phyloP scores from a whole-genome alignment of 2,797 vertebrate species.

The Rhynchonycteris naso region DNA sequence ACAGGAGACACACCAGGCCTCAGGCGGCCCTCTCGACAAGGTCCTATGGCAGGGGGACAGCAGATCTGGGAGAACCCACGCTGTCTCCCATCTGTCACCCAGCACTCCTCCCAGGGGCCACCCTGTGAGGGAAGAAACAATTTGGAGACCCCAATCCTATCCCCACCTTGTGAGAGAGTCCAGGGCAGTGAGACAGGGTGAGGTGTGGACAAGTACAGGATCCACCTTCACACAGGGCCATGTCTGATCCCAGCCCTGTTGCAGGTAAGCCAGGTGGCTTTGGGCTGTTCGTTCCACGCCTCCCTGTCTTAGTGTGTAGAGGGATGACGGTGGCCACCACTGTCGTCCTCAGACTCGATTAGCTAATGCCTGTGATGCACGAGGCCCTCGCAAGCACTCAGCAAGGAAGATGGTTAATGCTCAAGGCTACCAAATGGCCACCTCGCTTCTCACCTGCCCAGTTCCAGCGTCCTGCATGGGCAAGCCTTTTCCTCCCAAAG shows the following conservation, averaged over 20 bases:
- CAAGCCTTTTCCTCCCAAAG: not conserved
- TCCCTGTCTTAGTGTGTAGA: accelerated
- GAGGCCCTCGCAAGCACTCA: accelerated
- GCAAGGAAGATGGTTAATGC: accelerated
- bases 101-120: not conserved
- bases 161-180: not conserved
- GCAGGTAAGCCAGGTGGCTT: accelerated
- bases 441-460: not conserved
- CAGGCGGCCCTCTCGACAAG: not conserved
- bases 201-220: accelerated
- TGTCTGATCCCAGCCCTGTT: accelerated
- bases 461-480: not conserved
- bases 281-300: accelerated
- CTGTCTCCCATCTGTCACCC: accelerated
- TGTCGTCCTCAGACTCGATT: accelerated
- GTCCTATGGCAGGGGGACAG: accelerated
- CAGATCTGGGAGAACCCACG: not conserved
- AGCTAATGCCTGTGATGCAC: accelerated
- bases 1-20: accelerated
- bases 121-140: accelerated
- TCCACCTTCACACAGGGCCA: accelerated
- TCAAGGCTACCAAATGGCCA: not conserved
- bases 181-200: accelerated
- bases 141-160: too few relatives aligned
- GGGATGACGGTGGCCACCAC: accelerated